Evolutionary conservation across 2,888 invertebrate species (phyloP), one percentile per base, ranked within the genome.

Genomic region (Eupithecia abbreviata): DNA sequence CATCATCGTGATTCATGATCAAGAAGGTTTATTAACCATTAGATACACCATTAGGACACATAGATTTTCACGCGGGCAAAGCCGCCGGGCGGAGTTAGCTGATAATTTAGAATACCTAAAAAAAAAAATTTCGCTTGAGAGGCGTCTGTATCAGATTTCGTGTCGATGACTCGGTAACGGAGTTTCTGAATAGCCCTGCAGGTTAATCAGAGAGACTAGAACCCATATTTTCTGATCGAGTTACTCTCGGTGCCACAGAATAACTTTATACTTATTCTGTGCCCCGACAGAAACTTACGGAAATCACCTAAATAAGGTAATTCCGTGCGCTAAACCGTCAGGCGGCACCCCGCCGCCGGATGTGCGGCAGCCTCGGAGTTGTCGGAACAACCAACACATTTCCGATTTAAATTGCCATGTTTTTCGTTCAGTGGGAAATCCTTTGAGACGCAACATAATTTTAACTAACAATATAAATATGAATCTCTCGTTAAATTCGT

Each of bases 341-440:
- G 75, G 79, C 80, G 81, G 76, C 79, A 81, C 82, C 81, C 4
- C 62, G 65, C 68, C 80, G n/a, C 81, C 86, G 87, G 86, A 83
- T 83, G 82, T 81, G 80, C 81, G 83, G 79, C 82, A 77, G 81
- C 83, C 84, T 81, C 84, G 77, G 83, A 86, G 86, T 86, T 85
- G 79, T 83, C 84, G 83, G 87, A 85, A 86, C 85, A 84, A 85
- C 87, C 84, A 83, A 86, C 84, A 84, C 86, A 86, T 86, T 90
- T 89, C 90, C 90, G 88, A 88, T 90, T 90, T 89, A 91, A 92
- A 92, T 91, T 90, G 89, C 85, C 85, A 84, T 85, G 84, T 85
- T 86, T 85, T 81, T 30, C 84, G 83, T 84, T 84, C 82, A 85
- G 84, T 82, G 79, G 82, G 79, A 58, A 18, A 58, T 58, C 55